Conservation (phyloP, 2,888 invertebrate genomes). For the Morpho achilles region DNA sequence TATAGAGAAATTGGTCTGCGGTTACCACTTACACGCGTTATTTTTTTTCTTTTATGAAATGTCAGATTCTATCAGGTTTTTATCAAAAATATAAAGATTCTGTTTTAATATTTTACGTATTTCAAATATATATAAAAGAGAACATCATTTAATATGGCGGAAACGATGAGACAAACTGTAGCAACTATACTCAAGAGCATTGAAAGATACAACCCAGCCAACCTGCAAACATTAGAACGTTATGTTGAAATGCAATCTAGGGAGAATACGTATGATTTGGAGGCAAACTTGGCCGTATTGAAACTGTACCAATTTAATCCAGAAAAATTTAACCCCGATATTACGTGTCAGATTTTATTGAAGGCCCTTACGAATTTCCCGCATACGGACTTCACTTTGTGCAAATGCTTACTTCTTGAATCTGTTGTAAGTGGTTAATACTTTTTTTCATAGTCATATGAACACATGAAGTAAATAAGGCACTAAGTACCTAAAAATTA, state of each 20-base stretch:
- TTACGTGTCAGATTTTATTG: conserved; percentile 93
- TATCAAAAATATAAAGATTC: too few relatives aligned
- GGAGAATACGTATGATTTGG: conserved; percentile 97
- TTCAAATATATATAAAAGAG: too few relatives aligned
- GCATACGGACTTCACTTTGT: conserved; percentile 97
- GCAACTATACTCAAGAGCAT: conserved; percentile 93
- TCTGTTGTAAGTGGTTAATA: conserved; percentile 56
- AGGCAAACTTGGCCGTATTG: conserved; percentile 97
- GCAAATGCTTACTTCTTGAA: conserved; percentile 96
- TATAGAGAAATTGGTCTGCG: too few relatives aligned
- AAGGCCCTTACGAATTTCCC: conserved; percentile 98
- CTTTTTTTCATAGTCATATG: background rate
- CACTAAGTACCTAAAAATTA: too few relatives aligned
- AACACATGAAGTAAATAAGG: background rate
- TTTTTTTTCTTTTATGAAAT: too few relatives aligned
- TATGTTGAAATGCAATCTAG: conserved; percentile 96
- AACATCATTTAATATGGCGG: conserved; percentile 78
- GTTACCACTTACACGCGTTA: too few relatives aligned
- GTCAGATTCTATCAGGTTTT: too few relatives aligned
- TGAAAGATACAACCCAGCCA: conserved; percentile 98
- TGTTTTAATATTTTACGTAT: too few relatives aligned
- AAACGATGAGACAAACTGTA: conserved; percentile 91
- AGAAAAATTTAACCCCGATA: conserved; percentile 87
- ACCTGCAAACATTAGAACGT: conserved; percentile 91
- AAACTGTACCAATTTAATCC: conserved; percentile 99